Conservation (phyloP, 1,140 invertebrate species). For the Zaprionus capensis region DNA sequence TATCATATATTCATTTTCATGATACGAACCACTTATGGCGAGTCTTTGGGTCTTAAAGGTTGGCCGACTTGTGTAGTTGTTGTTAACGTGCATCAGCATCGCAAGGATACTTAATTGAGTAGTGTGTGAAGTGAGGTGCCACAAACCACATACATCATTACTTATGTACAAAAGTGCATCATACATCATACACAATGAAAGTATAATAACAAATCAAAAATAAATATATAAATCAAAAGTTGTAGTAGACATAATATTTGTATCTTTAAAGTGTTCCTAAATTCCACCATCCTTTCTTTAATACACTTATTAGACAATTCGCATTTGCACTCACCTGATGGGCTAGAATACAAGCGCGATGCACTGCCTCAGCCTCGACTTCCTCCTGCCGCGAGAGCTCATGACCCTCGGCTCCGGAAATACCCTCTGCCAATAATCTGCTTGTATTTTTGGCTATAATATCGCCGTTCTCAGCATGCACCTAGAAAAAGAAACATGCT, state of each 20-base stretch:
- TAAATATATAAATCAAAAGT: constrained; percentile 53
- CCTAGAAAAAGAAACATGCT: constrained; percentile 83
- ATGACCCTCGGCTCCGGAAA: constrained; percentile 98
- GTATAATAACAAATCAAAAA: constrained; percentile 64
- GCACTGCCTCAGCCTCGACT: constrained; percentile 98
- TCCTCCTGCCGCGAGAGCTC: constrained; percentile 97
- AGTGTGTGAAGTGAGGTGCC: constrained; percentile 74
- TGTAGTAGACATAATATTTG: constrained; percentile 1
- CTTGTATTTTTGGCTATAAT: constrained; percentile 96
- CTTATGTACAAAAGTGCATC: constrained; percentile 77
- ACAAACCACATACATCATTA: constrained; percentile 63
- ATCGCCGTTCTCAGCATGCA: constrained; percentile 99
- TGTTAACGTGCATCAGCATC: constrained; percentile 39
- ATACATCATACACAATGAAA: constrained; percentile 78
- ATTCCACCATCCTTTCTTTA: neutral
- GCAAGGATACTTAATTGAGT: constrained; percentile 43
- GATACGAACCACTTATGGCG: constrained; percentile 1
- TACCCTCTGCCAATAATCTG: constrained; percentile 92
- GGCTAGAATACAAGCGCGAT: constrained; percentile 97
- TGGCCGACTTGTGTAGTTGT: constrained; percentile 12
- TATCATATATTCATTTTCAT: neutral
- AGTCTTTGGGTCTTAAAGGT: neutral
- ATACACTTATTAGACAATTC: neutral
- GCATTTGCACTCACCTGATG: constrained; percentile 88
- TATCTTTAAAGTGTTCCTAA: constrained; percentile 10